Evolutionary conservation across 2,888 invertebrate genomes (phyloP).

Genomic region (Trimorus sp.): DNA sequence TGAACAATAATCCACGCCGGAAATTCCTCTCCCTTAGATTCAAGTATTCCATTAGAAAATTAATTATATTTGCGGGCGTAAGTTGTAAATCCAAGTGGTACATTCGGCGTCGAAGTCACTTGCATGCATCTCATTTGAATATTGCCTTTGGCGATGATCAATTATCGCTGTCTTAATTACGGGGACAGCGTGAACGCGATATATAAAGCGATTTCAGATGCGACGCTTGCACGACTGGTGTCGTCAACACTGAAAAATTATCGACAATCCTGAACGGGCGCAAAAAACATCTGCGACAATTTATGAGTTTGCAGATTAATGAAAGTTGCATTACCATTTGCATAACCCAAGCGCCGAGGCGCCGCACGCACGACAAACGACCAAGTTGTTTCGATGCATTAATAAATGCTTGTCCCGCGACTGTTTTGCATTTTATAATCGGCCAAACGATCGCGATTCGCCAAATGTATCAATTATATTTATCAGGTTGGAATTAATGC

Average conservation of each 20-base stretch:
- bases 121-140: constrained; percentile 44
- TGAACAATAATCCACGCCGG: constrained; percentile 19
- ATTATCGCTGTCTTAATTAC: constrained; percentile 41
- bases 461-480: background rate
- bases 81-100: constrained; percentile 43
- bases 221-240: constrained; percentile 25
- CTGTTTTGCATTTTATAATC: constrained; percentile 36
- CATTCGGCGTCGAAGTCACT: constrained; percentile 29
- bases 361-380: constrained; percentile 27
- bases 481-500: too few species aligned
- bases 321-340: constrained; percentile 47
- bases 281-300: constrained; percentile 54
- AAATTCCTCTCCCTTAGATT: constrained; percentile 34
- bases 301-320: constrained; percentile 51
- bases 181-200: constrained; percentile 25
- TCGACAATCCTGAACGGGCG: constrained; percentile 32
- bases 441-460: background rate
- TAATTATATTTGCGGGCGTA: constrained; percentile 34
- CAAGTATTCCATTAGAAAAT: constrained; percentile 44
- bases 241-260: constrained; percentile 50
- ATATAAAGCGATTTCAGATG: constrained; percentile 39
- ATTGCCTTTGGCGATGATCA: constrained; percentile 22
- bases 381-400: constrained; percentile 22
- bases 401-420: constrained; percentile 7
- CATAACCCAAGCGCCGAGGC: constrained; percentile 35